phyloP scores from a whole-genome alignment of 2,797 vertebrate genomes.

The Argentina silus region DNA sequence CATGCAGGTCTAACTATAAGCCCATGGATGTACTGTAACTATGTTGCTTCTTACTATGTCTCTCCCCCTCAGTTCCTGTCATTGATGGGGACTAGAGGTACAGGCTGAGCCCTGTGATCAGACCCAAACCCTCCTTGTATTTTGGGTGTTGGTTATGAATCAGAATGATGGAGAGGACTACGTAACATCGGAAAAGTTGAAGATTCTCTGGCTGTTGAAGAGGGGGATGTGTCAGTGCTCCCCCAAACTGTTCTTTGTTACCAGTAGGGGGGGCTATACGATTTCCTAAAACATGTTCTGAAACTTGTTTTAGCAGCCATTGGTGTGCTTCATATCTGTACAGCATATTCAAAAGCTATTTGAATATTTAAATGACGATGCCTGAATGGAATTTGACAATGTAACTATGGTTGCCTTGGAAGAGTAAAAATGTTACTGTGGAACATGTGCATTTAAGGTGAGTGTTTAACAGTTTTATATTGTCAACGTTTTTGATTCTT shows the following conservation, averaged over 20 bases:
- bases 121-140: neutral
- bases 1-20: neutral
- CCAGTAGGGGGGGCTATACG: slow-evolving; percentile 70
- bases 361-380: neutral
- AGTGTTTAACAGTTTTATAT: neutral
- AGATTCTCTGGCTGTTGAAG: neutral
- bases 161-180: neutral
- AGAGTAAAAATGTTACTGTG: neutral
- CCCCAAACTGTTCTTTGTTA: slow-evolving; percentile 23
- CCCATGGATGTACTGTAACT: neutral
- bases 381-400: neutral
- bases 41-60: neutral
- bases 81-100: neutral
- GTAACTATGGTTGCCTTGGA: neutral
- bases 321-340: neutral
- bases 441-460: neutral
- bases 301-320: neutral
- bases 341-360: no score
- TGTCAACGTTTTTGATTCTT: neutral
- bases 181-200: slow-evolving; percentile 2
- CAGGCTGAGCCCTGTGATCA: neutral
- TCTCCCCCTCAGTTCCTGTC: neutral
- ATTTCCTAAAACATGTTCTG: slow-evolving; percentile 36
- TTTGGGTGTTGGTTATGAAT: slow-evolving; percentile 14
- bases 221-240: neutral